Percentiles rank a stretch among this genome's conserved stretches.
Evolutionary conservation across 2,888 invertebrate species (phyloP).

Genomic region (Leptarthrus brevirostris): DNA sequence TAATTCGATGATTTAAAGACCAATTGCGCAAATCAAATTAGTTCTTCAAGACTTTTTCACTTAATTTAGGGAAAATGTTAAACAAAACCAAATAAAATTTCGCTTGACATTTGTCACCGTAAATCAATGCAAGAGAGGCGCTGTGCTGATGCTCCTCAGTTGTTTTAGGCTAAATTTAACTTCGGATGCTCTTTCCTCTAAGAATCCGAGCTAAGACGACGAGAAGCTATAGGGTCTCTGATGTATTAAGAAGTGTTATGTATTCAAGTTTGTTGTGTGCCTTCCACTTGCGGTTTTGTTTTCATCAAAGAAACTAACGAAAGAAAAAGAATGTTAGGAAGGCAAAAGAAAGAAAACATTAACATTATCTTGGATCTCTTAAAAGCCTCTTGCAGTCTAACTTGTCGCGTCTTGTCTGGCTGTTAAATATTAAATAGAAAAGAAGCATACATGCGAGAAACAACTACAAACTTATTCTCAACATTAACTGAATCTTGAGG

Average conservation of each 20-base stretch:
- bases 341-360: not conserved
- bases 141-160: not conserved
- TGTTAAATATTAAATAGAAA: not conserved
- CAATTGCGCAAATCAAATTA: slow-evolving; percentile 27
- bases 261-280: too few species aligned
- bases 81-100: slow-evolving; percentile 19
- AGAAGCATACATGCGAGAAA: not conserved
- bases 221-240: too few species aligned
- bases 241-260: too few species aligned
- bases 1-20: slow-evolving; percentile 12
- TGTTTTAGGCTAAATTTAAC: slow-evolving; percentile 25
- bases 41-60: not conserved
- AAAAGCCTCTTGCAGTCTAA: not conserved
- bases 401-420: slow-evolving; percentile 26
- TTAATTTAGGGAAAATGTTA: slow-evolving; percentile 4
- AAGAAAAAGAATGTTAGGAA: not conserved
- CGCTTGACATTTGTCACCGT: slow-evolving; percentile 34
- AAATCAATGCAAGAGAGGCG: slow-evolving; percentile 14
- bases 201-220: slow-evolving; percentile 12
- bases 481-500: not conserved
- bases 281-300: not conserved
- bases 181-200: slow-evolving; percentile 15
- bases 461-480: too few species aligned
- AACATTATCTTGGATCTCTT: slow-evolving; percentile 20
- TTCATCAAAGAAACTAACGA: too few species aligned